phyloP scores from a whole-genome alignment of 2,888 invertebrate species.

The Tiliacea aurago region DNA sequence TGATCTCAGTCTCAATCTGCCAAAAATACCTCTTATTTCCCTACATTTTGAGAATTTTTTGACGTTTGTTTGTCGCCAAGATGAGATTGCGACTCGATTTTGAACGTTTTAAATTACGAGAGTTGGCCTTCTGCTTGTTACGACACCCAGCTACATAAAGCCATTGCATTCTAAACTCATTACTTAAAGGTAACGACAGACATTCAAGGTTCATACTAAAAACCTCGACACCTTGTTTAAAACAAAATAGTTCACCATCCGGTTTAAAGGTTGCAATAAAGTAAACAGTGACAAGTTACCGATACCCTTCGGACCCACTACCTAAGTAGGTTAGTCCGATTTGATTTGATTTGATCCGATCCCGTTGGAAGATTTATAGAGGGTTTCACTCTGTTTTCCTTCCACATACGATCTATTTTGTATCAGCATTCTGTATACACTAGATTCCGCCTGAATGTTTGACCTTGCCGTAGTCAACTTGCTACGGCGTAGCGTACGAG shows the following conservation, averaged over 20 bases:
- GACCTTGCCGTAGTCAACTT: constrained; percentile 19
- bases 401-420: constrained; percentile 32
- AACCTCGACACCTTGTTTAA: constrained; percentile 1
- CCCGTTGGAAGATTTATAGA: constrained; percentile 53
- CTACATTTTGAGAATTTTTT: too few relatives aligned
- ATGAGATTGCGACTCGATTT: too few relatives aligned
- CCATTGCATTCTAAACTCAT: background rate
- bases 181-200: background rate
- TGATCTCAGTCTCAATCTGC: too few relatives aligned
- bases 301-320: constrained; percentile 22
- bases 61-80: too few relatives aligned
- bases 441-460: constrained; percentile 12
- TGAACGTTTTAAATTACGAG: too few relatives aligned
- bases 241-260: constrained; percentile 31
- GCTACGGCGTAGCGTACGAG: constrained; percentile 48
- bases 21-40: too few relatives aligned
- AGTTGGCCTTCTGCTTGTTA: too few relatives aligned
- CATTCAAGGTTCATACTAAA: background rate
- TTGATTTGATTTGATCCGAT: constrained; percentile 27
- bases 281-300: constrained; percentile 37
- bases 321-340: constrained; percentile 47
- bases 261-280: constrained; percentile 31
- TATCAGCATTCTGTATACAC: constrained; percentile 16
- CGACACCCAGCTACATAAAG: too few relatives aligned
- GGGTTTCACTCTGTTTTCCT: constrained; percentile 32